Evolutionary conservation across 2,888 invertebrate species (phyloP).

Genomic region (Lypha dubia): DNA sequence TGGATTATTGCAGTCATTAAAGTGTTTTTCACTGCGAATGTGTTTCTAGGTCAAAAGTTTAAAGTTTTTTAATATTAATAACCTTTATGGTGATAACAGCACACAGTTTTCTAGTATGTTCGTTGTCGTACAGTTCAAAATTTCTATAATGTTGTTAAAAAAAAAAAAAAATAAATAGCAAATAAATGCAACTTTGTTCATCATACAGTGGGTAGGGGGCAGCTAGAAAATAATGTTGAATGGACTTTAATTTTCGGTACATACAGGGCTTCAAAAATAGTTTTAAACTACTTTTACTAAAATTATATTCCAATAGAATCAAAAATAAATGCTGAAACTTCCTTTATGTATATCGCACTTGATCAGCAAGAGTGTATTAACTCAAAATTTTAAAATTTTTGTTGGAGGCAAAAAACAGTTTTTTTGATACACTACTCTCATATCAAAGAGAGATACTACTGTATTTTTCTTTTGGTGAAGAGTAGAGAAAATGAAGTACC

Average conservation of each 20-base stretch:
- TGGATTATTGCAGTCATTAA: constrained; percentile 59
- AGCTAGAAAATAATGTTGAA: not conserved
- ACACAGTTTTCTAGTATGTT: constrained; percentile 10
- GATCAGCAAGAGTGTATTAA: too few species aligned
- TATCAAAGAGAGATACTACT: too few species aligned
- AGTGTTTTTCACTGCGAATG: constrained; percentile 34
- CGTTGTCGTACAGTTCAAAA: constrained; percentile 52
- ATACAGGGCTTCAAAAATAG: too few species aligned
- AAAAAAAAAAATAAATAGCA: constrained; percentile 19
- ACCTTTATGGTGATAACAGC: constrained; percentile 50
- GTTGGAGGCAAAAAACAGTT: too few species aligned
- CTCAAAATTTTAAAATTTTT: too few species aligned
- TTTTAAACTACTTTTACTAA: too few species aligned
- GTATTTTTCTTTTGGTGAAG: too few species aligned
- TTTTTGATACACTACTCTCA: too few species aligned
- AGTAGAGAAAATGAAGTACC: too few species aligned
- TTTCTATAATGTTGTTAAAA: constrained; percentile 15
- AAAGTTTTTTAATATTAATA: constrained; percentile 66
- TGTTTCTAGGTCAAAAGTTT: constrained; percentile 68
- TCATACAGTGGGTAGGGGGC: not conserved
- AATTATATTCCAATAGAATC: too few species aligned
- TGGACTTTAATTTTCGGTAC: not conserved
- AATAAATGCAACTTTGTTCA: not conserved
- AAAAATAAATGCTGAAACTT: too few species aligned
- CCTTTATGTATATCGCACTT: too few species aligned